Conservation (phyloP, 2,797 vertebrate genomes). For the Bradypus variegatus region DNA sequence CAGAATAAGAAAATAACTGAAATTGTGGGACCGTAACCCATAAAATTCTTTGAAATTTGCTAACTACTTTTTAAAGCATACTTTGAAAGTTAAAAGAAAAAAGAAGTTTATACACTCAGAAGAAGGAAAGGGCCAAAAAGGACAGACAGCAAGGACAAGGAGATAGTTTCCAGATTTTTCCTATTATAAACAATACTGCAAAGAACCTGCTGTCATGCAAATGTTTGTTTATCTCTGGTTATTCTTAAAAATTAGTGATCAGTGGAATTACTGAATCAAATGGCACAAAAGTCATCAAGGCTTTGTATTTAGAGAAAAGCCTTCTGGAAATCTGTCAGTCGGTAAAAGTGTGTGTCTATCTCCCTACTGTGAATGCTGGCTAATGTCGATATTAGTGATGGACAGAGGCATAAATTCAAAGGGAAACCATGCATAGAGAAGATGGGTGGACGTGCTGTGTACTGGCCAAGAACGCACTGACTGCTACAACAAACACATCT, state of each 20-base stretch:
- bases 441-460: rapidly evolving
- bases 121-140: not conserved
- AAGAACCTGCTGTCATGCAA: no score
- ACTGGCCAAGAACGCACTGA: rapidly evolving
- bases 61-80: no score
- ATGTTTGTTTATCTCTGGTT: not conserved
- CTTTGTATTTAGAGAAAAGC: not conserved
- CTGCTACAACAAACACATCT: not conserved
- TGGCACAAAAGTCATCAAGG: not conserved
- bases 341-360: not conserved
- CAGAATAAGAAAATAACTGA: no score
- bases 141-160: not conserved
- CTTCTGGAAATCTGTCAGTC: not conserved
- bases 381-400: rapidly evolving
- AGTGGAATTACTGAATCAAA: not conserved
- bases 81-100: no score
- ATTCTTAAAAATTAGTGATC: not conserved
- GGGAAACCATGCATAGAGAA: not conserved
- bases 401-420: not conserved
- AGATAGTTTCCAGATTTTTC: not conserved
- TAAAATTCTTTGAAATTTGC: no score
- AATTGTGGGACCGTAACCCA: no score
- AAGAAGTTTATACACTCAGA: not conserved
- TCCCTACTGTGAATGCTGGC: not conserved
- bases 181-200: rapidly evolving